These are phyloP conservation scores for Drosophila pruinosa DNA, from an alignment of 1,140 invertebrate species.

Conservation along the genomic window DNA sequence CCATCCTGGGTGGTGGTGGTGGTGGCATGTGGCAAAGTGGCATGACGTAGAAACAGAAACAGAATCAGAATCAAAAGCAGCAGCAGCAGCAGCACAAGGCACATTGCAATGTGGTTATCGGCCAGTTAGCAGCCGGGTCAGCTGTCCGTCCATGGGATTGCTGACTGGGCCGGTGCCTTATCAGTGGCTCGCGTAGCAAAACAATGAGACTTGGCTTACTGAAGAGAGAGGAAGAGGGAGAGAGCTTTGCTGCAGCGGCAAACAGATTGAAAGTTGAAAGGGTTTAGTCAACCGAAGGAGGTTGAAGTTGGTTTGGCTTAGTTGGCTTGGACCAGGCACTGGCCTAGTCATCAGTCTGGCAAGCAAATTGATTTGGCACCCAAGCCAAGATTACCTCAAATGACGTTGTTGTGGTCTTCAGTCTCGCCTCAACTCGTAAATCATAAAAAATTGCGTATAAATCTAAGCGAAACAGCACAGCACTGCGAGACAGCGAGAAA, in stretches of 20 bases:
- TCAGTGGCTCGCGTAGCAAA: constrained; percentile 32
- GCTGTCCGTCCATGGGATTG: not conserved
- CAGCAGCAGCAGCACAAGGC: not conserved
- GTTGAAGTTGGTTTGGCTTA: not conserved
- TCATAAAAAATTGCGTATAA: constrained; percentile 67
- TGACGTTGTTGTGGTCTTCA: constrained; percentile 9
- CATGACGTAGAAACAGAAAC: too few relatives aligned
- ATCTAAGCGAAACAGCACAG: constrained; percentile 41
- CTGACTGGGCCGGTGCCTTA: constrained; percentile 46
- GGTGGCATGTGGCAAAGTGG: not conserved
- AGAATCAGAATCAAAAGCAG: too few relatives aligned
- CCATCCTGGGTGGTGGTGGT: not conserved
- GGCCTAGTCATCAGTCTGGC: constrained; percentile 8
- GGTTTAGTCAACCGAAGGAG: constrained; percentile 19
- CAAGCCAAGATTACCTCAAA: constrained; percentile 36
- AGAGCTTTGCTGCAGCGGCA: not conserved
- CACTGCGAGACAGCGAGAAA: constrained; percentile 20
- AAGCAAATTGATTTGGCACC: constrained; percentile 41
- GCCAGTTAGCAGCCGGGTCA: constrained; percentile 49
- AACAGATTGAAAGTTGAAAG: constrained; percentile 20
- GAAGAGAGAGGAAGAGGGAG: not conserved
- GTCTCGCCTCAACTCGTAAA: constrained; percentile 49
- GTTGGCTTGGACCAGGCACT: not conserved
- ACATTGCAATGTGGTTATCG: constrained; percentile 55
- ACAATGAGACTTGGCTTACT: constrained; percentile 11